A percentile compares a stretch with the other conserved stretches of the same genome.
Conservation (phyloP, 2,113 vertebrate species). For the Melanostigma gelatinosum region DNA sequence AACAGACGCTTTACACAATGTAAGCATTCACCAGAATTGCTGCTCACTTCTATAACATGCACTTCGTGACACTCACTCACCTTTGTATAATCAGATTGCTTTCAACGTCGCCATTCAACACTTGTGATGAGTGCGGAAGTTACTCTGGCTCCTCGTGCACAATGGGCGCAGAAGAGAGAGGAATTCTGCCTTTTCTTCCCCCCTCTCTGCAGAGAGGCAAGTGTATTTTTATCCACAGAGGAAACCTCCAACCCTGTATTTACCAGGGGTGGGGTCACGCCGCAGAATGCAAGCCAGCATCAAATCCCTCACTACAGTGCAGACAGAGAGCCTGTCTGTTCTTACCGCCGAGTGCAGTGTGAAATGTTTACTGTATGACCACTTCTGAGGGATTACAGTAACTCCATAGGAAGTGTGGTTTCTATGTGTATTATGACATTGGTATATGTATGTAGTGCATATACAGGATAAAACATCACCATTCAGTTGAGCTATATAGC, state of each 20-base stretch:
- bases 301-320: constrained; percentile 51
- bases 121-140: constrained; percentile 17
- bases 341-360: constrained; percentile 31
- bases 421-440: constrained; percentile 38
- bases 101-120: background rate
- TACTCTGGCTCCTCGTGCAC: constrained; percentile 29
- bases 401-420: constrained; percentile 58
- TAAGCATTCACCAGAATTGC: background rate
- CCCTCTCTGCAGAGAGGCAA: constrained; percentile 58
- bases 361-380: constrained; percentile 61
- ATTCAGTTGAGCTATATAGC: constrained; percentile 22
- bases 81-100: background rate
- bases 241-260: constrained; percentile 83
- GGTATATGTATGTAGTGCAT: constrained; percentile 23
- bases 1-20: background rate
- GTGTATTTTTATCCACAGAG: constrained; percentile 80
- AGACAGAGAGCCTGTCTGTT: constrained; percentile 71
- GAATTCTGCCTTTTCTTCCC: constrained; percentile 50
- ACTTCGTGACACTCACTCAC: background rate
- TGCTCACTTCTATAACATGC: background rate
- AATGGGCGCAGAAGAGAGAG: constrained; percentile 44
- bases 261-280: constrained; percentile 81
- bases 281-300: constrained; percentile 68
- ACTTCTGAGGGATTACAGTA: constrained; percentile 65
- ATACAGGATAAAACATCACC: constrained; percentile 9